Evolutionary conservation across 2,888 invertebrate genomes (phyloP), one percentile per base, ranked within the genome.

Genomic region (Leptopilina myrica): DNA sequence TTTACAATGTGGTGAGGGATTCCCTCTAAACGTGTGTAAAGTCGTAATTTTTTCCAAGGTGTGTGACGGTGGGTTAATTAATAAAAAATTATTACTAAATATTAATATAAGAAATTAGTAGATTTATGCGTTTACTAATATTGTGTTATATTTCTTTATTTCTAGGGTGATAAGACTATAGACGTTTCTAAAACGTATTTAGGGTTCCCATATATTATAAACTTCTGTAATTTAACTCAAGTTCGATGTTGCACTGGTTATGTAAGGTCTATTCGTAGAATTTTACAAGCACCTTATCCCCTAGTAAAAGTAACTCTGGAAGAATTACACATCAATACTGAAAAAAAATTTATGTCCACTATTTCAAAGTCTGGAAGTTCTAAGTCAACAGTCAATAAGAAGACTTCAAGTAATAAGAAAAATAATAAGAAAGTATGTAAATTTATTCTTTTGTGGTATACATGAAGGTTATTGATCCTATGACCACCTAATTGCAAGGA

Each of bases 231-330:
- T 90, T 92, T 96, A 86, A 95, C 95, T 73, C 96, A 96, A 93
- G 94, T 95, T 77, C 93, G 96, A 87, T 94, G 95, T 88, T 95
- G 95, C 82, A 95, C 95, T 86, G 95, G 96, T 69, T 95, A 95
- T 85, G 93, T 95, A 12, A 92, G 96, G 67, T 94, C 93, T 85
- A 94, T 97, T 85, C 93, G 96, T 43, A 93, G 97, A 81, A 94
- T 95, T 56, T 95, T 95, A 85, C 96, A 96, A 92, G 96, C 97
- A 40, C 96, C 97, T 62, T 97, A 97, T 93, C 97, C 97, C 78
- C 92, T 96, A 86, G 95, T 96, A 15, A 95, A 95, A 91, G 93
- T 95, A 14, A 93, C 93, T 77, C 91, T 93, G 75, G 93, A 93
- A 85, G 93, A 91, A 84, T 80, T 91, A 56, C 90, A 90, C 64